A percentile compares a stretch with the other conserved stretches of the same genome.
These are phyloP conservation scores for Zeugodacus cucurbitae DNA, from an alignment of 1,140 invertebrate genomes.

Conservation along the genomic window DNA sequence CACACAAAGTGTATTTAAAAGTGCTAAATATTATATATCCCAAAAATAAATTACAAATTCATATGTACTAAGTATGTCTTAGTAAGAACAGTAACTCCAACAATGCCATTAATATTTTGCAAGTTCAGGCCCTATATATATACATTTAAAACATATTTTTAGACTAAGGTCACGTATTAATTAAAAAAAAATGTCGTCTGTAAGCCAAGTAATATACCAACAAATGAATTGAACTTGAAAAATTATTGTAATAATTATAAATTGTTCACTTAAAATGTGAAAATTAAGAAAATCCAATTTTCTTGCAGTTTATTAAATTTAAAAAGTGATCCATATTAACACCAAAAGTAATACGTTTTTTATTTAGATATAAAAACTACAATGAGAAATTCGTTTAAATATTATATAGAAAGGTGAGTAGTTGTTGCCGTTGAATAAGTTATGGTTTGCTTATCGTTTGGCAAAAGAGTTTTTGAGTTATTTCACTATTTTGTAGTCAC, in stretches of 20 bases:
- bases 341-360: background rate
- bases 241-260: background rate
- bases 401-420: too few species aligned
- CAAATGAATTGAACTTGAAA: background rate
- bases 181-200: background rate
- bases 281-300: background rate
- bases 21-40: background rate
- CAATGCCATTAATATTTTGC: conserved; percentile 5
- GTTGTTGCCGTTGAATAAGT: too few species aligned
- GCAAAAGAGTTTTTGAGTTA: background rate
- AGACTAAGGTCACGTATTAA: background rate
- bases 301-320: background rate
- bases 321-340: background rate
- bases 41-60: background rate
- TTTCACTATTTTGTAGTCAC: conserved; percentile 45
- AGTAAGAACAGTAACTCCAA: conserved; percentile 19
- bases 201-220: background rate
- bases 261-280: background rate
- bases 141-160: conserved; percentile 25
- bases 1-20: background rate
- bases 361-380: background rate
- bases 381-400: background rate
- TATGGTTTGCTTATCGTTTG: too few species aligned
- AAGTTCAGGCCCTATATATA: background rate
- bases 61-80: too few species aligned